A percentile compares a stretch with the other conserved stretches of the same genome.
Evolutionary conservation across 2,797 vertebrate species (phyloP).

Genomic region (Ambastaia sidthimunki): DNA sequence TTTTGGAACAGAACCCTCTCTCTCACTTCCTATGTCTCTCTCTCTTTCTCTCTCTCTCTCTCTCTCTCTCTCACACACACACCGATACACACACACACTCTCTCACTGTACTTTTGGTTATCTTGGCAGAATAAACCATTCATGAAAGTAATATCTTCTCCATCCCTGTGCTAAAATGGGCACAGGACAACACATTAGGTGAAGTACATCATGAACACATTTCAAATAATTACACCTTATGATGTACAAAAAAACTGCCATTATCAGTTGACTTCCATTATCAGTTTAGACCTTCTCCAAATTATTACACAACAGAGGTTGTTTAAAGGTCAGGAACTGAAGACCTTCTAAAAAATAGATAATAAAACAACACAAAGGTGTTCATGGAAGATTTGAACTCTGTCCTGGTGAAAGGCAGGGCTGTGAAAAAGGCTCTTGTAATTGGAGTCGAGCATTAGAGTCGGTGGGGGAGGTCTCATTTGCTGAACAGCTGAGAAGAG

Average conservation of each 20-base stretch:
- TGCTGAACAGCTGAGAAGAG: slow-evolving; percentile 47
- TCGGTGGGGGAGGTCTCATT: slow-evolving; percentile 51
- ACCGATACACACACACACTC: not conserved
- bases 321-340: slow-evolving; percentile 29
- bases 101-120: not conserved
- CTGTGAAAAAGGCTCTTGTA: slow-evolving; percentile 52
- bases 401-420: slow-evolving; percentile 17
- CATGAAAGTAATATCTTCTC: slow-evolving; percentile 14
- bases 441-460: slow-evolving; percentile 58
- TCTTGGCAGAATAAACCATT: not conserved
- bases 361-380: slow-evolving; percentile 21
- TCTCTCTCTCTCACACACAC: not conserved
- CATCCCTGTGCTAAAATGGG: not conserved
- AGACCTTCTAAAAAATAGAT: slow-evolving; percentile 22
- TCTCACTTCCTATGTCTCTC: too few species aligned
- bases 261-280: slow-evolving; percentile 52
- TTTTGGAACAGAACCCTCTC: too few species aligned
- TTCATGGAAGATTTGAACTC: slow-evolving; percentile 27
- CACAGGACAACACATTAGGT: slow-evolving; percentile 1
- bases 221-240: slow-evolving; percentile 43
- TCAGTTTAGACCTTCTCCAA: not conserved
- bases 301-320: not conserved
- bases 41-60: not conserved
- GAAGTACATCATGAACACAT: slow-evolving; percentile 48
- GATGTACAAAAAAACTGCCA: slow-evolving; percentile 33